Evolutionary conservation across 2,113 vertebrate species (phyloP), one percentile per base, ranked within the genome.

Genomic region (Petrocephalus microphthalmus): DNA sequence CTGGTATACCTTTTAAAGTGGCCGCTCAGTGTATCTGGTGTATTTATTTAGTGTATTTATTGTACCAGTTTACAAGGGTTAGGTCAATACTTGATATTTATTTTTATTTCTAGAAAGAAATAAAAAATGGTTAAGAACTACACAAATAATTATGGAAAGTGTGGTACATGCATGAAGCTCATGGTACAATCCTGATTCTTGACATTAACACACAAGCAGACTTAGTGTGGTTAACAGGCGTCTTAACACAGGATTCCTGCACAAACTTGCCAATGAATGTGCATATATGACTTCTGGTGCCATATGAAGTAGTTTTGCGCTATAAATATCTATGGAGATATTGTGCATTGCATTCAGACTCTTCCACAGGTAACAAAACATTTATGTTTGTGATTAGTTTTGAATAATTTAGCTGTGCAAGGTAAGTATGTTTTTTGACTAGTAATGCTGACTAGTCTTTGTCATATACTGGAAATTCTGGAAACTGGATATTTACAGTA

Each of bases 321-420:
- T 91, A 93, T 88, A 93, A 91, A 93, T 90, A 92, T 91, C 86
- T 87, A 92, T 90, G 90, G 82, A 89, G 89, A 90, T 83, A 90
- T 93, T 88, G 71, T 57, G 20, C 64, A 89, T 89, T 89, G 89
- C 78, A 90, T 89, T 33, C 88, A 56, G 29, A 56, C 90, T 88
- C 85, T 74, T 88, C 71, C 87, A 49, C 64, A 74, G 78, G 15
- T 88, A 82, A 86, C 90, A 90, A 92, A 90, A 93, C n/a, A 92
- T 90, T 74, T 92, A 92, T 81, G 33, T 87, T 60, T 89, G 92
- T 94, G 93, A 89, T 87, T 89, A 89, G 47, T 22, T 89, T 88
- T 91, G 87, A 93, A 89, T 91, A 87, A 91, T 91, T 91, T 92
- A 87, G 11, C 15, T 54, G 25, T 85, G 25, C 33, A 19, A n/a